Base-by-base conservation (phyloP, 2,113 vertebrate species). In the Oryzias curvinotus region DNA sequence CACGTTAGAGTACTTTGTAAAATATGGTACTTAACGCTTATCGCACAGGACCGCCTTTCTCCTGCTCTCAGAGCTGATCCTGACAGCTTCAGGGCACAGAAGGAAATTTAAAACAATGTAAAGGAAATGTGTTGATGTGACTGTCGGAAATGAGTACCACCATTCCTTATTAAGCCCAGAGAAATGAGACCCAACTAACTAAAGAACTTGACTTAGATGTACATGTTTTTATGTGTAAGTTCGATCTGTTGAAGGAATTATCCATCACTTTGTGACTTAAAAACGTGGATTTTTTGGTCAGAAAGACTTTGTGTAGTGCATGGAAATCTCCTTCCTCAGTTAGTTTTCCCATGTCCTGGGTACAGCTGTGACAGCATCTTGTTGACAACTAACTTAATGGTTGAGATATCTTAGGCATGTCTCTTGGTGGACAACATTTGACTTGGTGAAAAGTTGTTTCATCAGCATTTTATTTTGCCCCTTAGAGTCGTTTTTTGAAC, bases 91-190 rank as follows among this genome's bases (percentile, higher is more conserved):
- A 36, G 60, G 64, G 55, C 57, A 66, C 58, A 80, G 62, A 26
- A 80, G 87, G 84, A 87, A 89, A 73, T 78, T 78, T 62, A 21
- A 68, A 88, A 90, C 86, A 89, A 89, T 89, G 83, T 82, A n/a
- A 59, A 89, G 88, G 89, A 88, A 90, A 80, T 88, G 73, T 74
- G 78, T 76, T 82, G 59, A 66, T 60, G 48, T 57, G 70, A 26
- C 69, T 74, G 50, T 84, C 47, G 73, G 78, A 83, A 85, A 79
- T 68, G 15, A 79, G 55, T 50, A 48, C 66, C 61, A 71, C 50
- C 56, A 16, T 43, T 56, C 70, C 74, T 78, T 71, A 86, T 64
- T 73, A 60, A 76, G 58, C 62, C 15, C 25, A 71, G 62, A 75
- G 55, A 78, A 63, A 55, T 52, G 36, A 23, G 25, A 45, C 59